phyloP scores from a whole-genome alignment of 2,113 vertebrate species.

The Bambusicola thoracicus region DNA sequence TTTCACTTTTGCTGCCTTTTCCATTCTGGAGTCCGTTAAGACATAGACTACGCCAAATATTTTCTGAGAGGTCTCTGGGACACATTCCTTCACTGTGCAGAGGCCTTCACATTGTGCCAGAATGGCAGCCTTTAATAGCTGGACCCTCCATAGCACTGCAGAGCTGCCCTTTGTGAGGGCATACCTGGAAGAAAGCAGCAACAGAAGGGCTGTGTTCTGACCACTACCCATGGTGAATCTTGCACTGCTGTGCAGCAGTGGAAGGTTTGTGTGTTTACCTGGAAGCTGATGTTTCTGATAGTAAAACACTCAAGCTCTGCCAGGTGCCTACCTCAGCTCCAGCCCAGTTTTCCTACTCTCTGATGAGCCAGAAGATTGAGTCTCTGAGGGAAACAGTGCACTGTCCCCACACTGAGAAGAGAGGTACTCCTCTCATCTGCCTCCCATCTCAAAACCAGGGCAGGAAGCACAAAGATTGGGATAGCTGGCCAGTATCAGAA shows the following conservation, averaged over 20 bases:
- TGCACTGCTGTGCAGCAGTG: not conserved
- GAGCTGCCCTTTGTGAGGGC: not conserved
- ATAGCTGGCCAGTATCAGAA: not conserved
- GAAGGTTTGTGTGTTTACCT: not conserved
- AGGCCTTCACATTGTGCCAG: not conserved
- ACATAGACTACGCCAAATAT: not conserved
- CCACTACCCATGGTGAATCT: not conserved
- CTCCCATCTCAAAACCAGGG: not conserved
- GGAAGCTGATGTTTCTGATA: not conserved
- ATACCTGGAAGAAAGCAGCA: not conserved
- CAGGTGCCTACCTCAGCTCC: not conserved
- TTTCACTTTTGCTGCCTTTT: conserved; percentile 21
- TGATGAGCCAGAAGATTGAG: not conserved
- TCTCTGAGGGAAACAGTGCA: not conserved
- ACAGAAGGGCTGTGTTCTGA: not conserved
- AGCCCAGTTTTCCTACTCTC: not conserved
- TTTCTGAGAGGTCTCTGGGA: not conserved
- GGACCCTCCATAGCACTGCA: not conserved
- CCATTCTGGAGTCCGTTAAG: conserved; percentile 10
- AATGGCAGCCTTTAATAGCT: not conserved
- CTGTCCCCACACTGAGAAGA: not conserved
- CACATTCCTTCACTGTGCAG: not conserved
- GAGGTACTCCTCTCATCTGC: not conserved
- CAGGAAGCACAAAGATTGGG: not conserved
- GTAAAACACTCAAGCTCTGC: not conserved